These are phyloP conservation scores for Ophthalmolycus amberensis DNA, from an alignment of 2,113 vertebrate species.

Conservation along the genomic window DNA sequence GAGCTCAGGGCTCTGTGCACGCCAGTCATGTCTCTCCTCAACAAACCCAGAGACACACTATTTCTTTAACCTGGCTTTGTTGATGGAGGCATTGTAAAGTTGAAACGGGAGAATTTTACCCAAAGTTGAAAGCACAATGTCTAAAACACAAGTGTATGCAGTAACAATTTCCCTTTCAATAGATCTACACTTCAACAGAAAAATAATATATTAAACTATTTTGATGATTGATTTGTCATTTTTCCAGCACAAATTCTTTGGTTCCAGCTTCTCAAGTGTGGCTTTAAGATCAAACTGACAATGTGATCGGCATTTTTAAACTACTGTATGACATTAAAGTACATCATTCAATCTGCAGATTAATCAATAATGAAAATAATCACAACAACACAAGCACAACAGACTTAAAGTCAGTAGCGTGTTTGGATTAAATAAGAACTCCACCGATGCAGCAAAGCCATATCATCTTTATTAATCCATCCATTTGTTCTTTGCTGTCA, in stretches of 20 bases:
- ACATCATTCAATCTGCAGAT: not conserved
- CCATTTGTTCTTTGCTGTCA: not conserved
- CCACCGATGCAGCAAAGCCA: not conserved
- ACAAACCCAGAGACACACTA: slow-evolving; percentile 13
- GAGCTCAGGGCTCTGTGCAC: slow-evolving; percentile 31
- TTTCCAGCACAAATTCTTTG: not conserved
- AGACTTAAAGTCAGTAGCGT: not conserved
- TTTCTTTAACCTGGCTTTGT: slow-evolving; percentile 29
- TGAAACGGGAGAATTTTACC: no score
- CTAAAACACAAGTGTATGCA: not conserved
- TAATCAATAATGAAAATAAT: not conserved
- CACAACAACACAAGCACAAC: not conserved
- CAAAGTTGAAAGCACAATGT: not conserved
- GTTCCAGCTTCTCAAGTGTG: not conserved
- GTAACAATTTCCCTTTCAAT: not conserved
- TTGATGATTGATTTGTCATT: not conserved
- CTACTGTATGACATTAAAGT: not conserved
- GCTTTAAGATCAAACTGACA: not conserved
- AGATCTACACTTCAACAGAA: not conserved
- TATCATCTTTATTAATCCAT: not conserved
- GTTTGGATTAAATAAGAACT: not conserved
- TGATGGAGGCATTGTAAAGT: not conserved
- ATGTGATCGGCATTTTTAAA: not conserved
- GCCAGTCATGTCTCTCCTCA: slow-evolving; percentile 29
- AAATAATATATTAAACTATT: not conserved